These are phyloP conservation scores for Stigmatopora argus DNA, from an alignment of 2,113 vertebrate genomes.

Conservation along the genomic window DNA sequence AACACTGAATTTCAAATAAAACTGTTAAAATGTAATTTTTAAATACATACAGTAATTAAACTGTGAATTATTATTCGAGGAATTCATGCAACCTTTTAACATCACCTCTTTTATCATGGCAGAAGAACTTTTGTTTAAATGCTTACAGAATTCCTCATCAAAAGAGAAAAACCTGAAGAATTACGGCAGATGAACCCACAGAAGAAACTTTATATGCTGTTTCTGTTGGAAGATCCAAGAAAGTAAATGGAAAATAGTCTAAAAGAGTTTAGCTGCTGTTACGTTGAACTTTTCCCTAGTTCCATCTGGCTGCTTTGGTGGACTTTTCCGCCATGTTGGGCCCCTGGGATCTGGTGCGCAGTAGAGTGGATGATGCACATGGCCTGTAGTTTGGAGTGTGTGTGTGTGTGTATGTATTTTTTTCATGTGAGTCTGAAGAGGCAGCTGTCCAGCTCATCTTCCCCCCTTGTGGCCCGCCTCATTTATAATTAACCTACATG, in stretches of 20 bases:
- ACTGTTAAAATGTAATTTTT: too few species aligned
- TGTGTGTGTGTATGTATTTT: slow-evolving; percentile 43
- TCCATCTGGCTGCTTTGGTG: slow-evolving; percentile 64
- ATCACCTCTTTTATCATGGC: too few species aligned
- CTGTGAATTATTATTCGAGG: too few species aligned
- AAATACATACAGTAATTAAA: too few species aligned
- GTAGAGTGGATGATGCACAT: slow-evolving; percentile 49
- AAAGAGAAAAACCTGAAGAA: slow-evolving; percentile 28
- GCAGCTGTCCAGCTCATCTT: slow-evolving; percentile 73
- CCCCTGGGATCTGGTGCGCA: slow-evolving; percentile 62
- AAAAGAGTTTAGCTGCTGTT: slow-evolving; percentile 47
- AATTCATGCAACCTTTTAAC: too few species aligned
- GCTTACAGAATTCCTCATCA: slow-evolving; percentile 11
- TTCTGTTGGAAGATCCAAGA: slow-evolving; percentile 30
- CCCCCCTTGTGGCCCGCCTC: slow-evolving; percentile 60
- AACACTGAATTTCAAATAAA: too few species aligned
- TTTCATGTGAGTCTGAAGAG: slow-evolving; percentile 38
- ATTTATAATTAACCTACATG: slow-evolving; percentile 75
- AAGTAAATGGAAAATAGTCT: slow-evolving; percentile 15
- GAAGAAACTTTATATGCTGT: slow-evolving; percentile 40
- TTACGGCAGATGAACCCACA: slow-evolving; percentile 25
- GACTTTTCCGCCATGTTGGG: slow-evolving; percentile 55
- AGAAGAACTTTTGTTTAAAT: background rate
- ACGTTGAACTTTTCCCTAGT: slow-evolving; percentile 68
- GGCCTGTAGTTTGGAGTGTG: slow-evolving; percentile 50